Conservation (phyloP, 2,113 vertebrate genomes). For the Brienomyrus longianalis region DNA sequence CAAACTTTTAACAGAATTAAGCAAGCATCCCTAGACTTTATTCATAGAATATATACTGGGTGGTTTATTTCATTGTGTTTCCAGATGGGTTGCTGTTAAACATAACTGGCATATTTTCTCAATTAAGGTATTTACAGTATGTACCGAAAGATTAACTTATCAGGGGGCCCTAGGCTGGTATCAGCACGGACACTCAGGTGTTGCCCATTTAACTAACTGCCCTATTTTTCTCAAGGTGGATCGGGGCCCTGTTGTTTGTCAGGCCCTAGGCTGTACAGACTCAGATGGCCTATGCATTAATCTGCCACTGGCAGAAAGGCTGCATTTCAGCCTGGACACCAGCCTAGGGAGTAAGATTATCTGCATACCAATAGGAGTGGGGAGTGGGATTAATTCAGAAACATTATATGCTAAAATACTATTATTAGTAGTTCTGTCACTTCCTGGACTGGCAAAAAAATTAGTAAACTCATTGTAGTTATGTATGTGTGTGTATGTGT, state of each 20-base stretch:
- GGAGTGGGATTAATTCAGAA: constrained; percentile 57
- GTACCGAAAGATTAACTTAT: not conserved
- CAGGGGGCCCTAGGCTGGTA: not conserved
- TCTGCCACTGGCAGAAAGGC: not conserved
- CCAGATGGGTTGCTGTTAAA: not conserved
- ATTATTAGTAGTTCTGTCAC: constrained; percentile 61
- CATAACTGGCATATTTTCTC: not conserved
- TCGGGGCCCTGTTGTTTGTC: not conserved
- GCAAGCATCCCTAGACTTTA: not conserved
- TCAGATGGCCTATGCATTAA: not conserved
- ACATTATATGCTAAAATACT: constrained; percentile 51
- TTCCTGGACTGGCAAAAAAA: constrained; percentile 50
- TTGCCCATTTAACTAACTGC: not conserved
- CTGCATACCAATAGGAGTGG: constrained; percentile 57
- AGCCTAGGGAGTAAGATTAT: constrained; percentile 48
- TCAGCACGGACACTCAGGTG: constrained; percentile 18
- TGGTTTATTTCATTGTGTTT: not conserved
- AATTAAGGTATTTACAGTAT: not conserved
- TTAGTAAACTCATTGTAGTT: not conserved
- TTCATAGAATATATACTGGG: not conserved
- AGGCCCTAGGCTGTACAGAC: not conserved
- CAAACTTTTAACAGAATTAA: not conserved
- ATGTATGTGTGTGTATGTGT: not conserved
- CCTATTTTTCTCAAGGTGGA: not conserved
- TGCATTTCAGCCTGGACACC: not conserved